phyloP scores from a whole-genome alignment of 2,113 vertebrate genomes.

The Coregonus clupeaformis region DNA sequence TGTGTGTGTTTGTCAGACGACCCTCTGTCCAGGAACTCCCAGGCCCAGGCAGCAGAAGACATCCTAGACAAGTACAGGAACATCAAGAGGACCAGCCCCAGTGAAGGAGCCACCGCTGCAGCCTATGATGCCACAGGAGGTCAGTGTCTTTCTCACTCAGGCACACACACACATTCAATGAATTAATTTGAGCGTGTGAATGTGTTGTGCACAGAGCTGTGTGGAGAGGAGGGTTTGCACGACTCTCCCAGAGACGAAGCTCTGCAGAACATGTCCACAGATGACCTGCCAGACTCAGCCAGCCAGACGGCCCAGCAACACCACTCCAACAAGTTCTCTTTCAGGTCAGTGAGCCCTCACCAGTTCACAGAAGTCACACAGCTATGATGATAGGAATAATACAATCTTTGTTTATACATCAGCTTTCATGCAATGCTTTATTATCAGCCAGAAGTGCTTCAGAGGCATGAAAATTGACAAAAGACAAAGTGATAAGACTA shows the following conservation, averaged over 20 bases:
- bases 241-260: constrained; percentile 88
- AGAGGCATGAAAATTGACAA: too few relatives aligned
- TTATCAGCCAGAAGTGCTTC: too few relatives aligned
- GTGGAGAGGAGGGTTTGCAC: constrained; percentile 87
- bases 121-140: constrained; percentile 86
- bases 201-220: constrained; percentile 72
- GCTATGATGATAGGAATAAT: too few relatives aligned
- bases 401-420: too few relatives aligned
- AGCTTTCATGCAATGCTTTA: too few relatives aligned
- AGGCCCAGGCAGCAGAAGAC: constrained; percentile 93
- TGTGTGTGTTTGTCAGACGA: constrained; percentile 78
- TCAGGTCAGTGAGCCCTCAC: constrained; percentile 50
- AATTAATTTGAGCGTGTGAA: not conserved
- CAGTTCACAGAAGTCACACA: not conserved
- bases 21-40: constrained; percentile 78
- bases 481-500: too few relatives aligned
- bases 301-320: constrained; percentile 94
- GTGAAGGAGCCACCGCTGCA: constrained; percentile 79
- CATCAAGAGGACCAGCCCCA: constrained; percentile 89
- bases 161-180: constrained; percentile 1
- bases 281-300: constrained; percentile 94
- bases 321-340: constrained; percentile 87
- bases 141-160: constrained; percentile 46
- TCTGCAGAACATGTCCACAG: constrained; percentile 91
- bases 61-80: constrained; percentile 98